These are phyloP conservation scores for Mohoua ochrocephala DNA, from an alignment of 2,113 vertebrate genomes.

Conservation along the genomic window DNA sequence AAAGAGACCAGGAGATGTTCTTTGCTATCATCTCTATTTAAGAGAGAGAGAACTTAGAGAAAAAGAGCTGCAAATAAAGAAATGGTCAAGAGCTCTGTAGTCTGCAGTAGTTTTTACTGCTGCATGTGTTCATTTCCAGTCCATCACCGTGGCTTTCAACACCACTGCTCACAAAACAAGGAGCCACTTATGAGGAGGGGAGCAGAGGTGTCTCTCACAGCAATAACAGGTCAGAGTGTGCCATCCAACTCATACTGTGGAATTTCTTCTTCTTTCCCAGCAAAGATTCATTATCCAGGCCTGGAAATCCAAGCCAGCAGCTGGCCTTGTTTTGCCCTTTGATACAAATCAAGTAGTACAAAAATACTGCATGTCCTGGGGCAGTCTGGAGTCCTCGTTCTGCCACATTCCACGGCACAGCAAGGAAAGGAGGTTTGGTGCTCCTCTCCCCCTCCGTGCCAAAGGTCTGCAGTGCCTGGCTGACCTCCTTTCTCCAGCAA, in stretches of 20 bases:
- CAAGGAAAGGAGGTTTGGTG: background rate
- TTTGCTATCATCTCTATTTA: background rate
- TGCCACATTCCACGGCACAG: accelerated
- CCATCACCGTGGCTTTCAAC: background rate
- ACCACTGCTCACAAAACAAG: background rate
- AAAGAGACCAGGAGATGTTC: background rate
- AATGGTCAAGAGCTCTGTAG: background rate
- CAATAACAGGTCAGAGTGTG: background rate
- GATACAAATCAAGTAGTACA: background rate
- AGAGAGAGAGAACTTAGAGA: background rate
- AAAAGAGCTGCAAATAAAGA: background rate
- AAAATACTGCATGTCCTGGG: background rate
- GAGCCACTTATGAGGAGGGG: background rate
- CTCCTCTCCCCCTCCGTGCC: background rate
- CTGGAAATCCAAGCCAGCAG: background rate
- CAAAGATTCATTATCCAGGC: background rate
- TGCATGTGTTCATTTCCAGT: background rate
- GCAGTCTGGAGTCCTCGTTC: background rate
- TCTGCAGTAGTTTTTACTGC: background rate
- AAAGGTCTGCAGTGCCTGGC: background rate
- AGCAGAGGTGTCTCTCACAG: background rate
- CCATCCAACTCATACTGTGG: background rate
- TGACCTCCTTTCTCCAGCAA: background rate
- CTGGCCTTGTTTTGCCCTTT: background rate
- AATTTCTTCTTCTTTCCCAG: background rate